Conservation (phyloP, 2,888 invertebrate genomes). For the Sceliomorpha sp. region DNA sequence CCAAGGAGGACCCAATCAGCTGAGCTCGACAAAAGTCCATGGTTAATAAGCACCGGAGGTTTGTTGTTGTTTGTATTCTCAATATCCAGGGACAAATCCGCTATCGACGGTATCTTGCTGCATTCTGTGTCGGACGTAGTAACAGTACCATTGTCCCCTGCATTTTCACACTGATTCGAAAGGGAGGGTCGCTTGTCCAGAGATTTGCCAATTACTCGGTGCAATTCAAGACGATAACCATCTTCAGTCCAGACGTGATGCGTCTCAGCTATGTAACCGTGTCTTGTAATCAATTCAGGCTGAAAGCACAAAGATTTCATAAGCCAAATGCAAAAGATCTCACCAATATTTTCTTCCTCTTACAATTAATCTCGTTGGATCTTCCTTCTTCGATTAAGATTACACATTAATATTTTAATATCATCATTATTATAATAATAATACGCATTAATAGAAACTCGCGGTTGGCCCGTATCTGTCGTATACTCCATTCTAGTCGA, state of each 20-base stretch:
- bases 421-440: too few species aligned
- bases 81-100: too few species aligned
- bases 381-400: too few species aligned
- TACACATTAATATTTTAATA: too few species aligned
- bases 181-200: constrained; percentile 39
- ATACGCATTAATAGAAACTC: too few species aligned
- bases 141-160: constrained; percentile 15
- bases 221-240: constrained; percentile 80
- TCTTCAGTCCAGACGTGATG: constrained; percentile 81
- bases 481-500: too few species aligned
- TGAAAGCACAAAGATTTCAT: constrained; percentile 68
- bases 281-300: constrained; percentile 79
- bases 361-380: too few species aligned
- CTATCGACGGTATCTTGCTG: too few species aligned
- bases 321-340: too few species aligned
- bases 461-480: too few species aligned
- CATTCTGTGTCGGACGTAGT: constrained; percentile 27
- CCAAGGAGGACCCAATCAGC: constrained; percentile 76
- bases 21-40: constrained; percentile 75
- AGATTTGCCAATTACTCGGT: constrained; percentile 74
- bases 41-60: constrained; percentile 70
- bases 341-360: too few species aligned
- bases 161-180: constrained; percentile 28
- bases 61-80: too few species aligned
- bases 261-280: constrained; percentile 79